Evolutionary conservation across 23 tunicate genomes (phyloP), one percentile per base, ranked within the genome.

Genomic region (Botrylloides violaceus): DNA sequence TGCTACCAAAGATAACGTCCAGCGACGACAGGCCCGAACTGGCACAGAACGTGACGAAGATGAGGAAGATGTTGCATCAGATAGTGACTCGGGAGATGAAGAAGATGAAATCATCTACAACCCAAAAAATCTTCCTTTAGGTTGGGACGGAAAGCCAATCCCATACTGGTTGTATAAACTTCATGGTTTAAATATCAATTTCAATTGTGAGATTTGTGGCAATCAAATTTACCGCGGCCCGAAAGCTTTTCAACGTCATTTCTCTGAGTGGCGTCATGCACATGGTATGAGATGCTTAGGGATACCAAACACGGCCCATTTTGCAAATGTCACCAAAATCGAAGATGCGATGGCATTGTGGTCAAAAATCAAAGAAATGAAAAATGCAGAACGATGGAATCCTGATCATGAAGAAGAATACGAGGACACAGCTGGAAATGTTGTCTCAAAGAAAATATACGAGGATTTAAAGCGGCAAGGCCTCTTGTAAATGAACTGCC

Each of bases 71-170:
- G 87, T 73, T 25, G 83, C 71, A 18, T 84, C 92, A 36, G 88
- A 93, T 34, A 81, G 84, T 62, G 98, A 93, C 39, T 76, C 82
- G 43, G 98, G 91, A 31, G 98, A 92, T 38, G 98, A 93, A 34
- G 98, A 93, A 36, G 94, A 93, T 68, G 98, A 93, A 58, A 78
- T 93, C 20, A 93, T 93, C 50, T 93, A 93, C 77, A 93, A 93
- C 38, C 98, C 98, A 0, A 93, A 93, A 66, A 93, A 93, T 58
- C 73, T 93, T 3, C 98, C 98, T 36, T 84, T 93, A 0, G 98
- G 98, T 20, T 93, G 98, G 98, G 98, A 93, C 48, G 98, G 98
- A n/a, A 93, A 93, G 62, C 98, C 98, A 1, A 93, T 93, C 64
- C 98, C 98, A 2, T 93, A 93, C 61, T 93, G 98, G 98, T 61